phyloP scores from a whole-genome alignment of 2,888 invertebrate genomes.

The Pachliopta kotzebuea region DNA sequence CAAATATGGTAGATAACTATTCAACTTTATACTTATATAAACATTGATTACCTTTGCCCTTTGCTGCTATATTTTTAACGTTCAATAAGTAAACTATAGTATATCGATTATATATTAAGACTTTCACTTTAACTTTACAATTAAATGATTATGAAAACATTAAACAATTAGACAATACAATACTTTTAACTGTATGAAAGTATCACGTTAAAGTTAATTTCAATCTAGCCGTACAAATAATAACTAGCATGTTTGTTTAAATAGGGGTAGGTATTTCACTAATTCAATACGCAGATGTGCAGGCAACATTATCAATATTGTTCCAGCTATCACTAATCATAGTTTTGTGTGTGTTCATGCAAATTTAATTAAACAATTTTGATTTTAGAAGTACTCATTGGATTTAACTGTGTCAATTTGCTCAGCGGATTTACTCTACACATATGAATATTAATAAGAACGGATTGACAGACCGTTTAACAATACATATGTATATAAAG shows the following conservation, averaged over 20 bases:
- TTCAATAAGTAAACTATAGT: too few relatives aligned
- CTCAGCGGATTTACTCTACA: slow-evolving; percentile 36
- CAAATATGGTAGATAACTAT: too few relatives aligned
- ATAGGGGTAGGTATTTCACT: slow-evolving; percentile 14
- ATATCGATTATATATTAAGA: too few relatives aligned
- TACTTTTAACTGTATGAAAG: background rate
- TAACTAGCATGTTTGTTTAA: slow-evolving; percentile 6
- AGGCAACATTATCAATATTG: slow-evolving; percentile 21
- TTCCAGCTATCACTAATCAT: slow-evolving; percentile 35
- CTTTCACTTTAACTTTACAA: too few relatives aligned
- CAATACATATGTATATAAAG: too few relatives aligned
- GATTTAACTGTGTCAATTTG: slow-evolving; percentile 40
- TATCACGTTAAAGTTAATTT: slow-evolving; percentile 4
- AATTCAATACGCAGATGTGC: slow-evolving; percentile 29
- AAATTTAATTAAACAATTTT: slow-evolving; percentile 51
- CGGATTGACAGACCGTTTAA: slow-evolving; percentile 11
- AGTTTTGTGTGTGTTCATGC: slow-evolving; percentile 44
- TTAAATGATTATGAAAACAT: too few relatives aligned
- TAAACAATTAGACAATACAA: too few relatives aligned
- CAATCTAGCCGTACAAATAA: slow-evolving; percentile 14
- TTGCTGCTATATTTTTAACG: too few relatives aligned
- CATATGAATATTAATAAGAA: slow-evolving; percentile 47
- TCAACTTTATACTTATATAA: too few relatives aligned
- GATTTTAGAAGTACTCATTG: slow-evolving; percentile 47
- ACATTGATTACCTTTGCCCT: too few relatives aligned